Conservation (phyloP, 2,888 invertebrate genomes). For the Drosophila multiciliata region DNA sequence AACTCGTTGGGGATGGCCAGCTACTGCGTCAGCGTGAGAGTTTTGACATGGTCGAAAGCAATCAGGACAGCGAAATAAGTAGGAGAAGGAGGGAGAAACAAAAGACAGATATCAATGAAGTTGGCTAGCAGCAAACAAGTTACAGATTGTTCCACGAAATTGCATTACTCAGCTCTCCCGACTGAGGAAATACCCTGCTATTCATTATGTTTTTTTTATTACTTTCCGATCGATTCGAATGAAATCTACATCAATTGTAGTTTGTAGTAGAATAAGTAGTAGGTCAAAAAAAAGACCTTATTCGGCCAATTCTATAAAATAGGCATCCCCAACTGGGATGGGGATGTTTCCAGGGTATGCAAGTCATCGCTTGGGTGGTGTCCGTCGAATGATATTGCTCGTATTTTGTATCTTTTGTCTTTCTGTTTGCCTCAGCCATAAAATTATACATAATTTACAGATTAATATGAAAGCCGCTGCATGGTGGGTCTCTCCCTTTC, state of each 20-base stretch:
- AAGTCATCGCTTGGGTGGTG: slow-evolving; percentile 47
- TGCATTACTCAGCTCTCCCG: background rate
- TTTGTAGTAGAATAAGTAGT: background rate
- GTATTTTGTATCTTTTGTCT: slow-evolving; percentile 54
- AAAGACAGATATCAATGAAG: slow-evolving; percentile 1
- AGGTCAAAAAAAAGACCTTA: background rate
- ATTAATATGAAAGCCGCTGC: slow-evolving; percentile 64
- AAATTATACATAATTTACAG: slow-evolving; percentile 80
- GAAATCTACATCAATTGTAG: background rate
- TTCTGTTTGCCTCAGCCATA: slow-evolving; percentile 49
- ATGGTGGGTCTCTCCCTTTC: slow-evolving; percentile 52
- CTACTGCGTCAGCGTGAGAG: slow-evolving; percentile 59
- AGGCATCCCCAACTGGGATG: background rate
- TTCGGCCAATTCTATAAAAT: background rate
- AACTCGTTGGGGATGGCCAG: slow-evolving; percentile 34
- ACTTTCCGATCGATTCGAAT: background rate
- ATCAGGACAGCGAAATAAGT: slow-evolving; percentile 1
- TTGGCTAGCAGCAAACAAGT: slow-evolving; percentile 1
- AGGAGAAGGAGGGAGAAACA: background rate
- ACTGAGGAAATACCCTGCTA: background rate
- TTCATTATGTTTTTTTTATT: background rate
- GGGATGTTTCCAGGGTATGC: slow-evolving; percentile 1
- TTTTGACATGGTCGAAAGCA: slow-evolving; percentile 55
- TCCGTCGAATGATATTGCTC: slow-evolving; percentile 37
- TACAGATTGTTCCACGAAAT: background rate